phyloP scores from a whole-genome alignment of 2,113 vertebrate genomes.

The Anser brachyrhynchus region DNA sequence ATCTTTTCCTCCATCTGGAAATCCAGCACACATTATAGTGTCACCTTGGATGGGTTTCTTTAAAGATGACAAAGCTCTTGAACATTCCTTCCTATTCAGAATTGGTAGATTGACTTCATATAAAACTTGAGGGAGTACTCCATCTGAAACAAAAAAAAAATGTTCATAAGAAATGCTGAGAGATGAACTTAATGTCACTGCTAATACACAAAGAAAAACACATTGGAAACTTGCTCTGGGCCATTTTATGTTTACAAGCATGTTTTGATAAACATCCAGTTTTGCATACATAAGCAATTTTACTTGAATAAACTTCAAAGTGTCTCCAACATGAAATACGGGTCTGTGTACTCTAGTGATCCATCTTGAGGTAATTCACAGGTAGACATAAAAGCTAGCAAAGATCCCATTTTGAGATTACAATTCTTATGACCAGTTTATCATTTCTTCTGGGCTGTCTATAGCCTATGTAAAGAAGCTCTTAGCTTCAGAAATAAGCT shows the following conservation, averaged over 20 bases:
- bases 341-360: background rate
- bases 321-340: background rate
- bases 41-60: constrained; percentile 56
- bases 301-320: background rate
- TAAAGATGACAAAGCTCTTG: constrained; percentile 74
- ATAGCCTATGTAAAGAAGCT: background rate
- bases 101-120: constrained; percentile 84
- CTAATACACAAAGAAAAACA: background rate
- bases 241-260: background rate
- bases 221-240: background rate
- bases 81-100: constrained; percentile 78
- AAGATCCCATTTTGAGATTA: background rate
- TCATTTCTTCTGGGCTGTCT: background rate
- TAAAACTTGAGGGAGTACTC: constrained; percentile 74
- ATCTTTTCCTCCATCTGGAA: constrained; percentile 84
- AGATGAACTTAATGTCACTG: background rate
- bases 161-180: background rate
- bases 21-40: constrained; percentile 86
- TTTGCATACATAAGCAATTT: background rate
- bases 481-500: background rate
- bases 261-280: background rate
- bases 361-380: background rate
- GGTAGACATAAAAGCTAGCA: background rate
- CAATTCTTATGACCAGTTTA: background rate
- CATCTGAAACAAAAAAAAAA: constrained; percentile 72